Base-by-base conservation (phyloP, 2,113 vertebrate species). In the Tyrannus savana region DNA sequence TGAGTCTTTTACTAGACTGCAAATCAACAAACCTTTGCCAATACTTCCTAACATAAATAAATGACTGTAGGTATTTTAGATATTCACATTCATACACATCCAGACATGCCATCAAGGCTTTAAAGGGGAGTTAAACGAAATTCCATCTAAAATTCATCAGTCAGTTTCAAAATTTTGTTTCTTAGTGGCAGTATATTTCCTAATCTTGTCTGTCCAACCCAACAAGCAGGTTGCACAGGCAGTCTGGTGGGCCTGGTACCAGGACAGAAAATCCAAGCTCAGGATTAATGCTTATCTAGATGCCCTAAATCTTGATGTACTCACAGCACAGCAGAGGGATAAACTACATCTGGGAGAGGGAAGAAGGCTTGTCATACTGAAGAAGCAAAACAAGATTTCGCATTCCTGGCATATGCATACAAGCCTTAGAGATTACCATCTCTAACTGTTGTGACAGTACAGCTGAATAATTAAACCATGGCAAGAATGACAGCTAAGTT, bases 331-430 rank as follows among this genome's bases (percentile, higher is more conserved):
- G 17, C 25, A 42, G 42, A 75, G 22, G 17, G 25, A 55, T 16
- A 82, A 53, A 16, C 7, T 44, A 8, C 2, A 0, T 33, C 5
- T 3, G 8, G 6, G 12, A 74, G 10, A 64, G 4, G 13, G 14
- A 49, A 56, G 46, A 63, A 27, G 2, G 19, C 46, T 1, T 4
- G 30, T 58, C 28, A 84, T 31, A 23, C 18, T 37, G 56, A 75
- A 75, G 25, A 4, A 42, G 6, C 5, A 68, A 79, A 44, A 72
- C n/a, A 28, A 55, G 8, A 5, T 42, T 90, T 68, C 19, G 33
- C 10, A n/a, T 27, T 59, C 17, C 41, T 35, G 7, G 7, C 30
- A 44, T 50, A 37, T 49, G n/a, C 37, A 37, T 64, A 30, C 4
- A 9, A 84, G 6, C 25, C 33, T 87, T 79, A 52, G 31, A 55